Percentiles rank a stretch among this genome's conserved stretches.
Evolutionary conservation across 2,888 invertebrate genomes (phyloP).

Genomic region (Caenorhabditis plicata): DNA sequence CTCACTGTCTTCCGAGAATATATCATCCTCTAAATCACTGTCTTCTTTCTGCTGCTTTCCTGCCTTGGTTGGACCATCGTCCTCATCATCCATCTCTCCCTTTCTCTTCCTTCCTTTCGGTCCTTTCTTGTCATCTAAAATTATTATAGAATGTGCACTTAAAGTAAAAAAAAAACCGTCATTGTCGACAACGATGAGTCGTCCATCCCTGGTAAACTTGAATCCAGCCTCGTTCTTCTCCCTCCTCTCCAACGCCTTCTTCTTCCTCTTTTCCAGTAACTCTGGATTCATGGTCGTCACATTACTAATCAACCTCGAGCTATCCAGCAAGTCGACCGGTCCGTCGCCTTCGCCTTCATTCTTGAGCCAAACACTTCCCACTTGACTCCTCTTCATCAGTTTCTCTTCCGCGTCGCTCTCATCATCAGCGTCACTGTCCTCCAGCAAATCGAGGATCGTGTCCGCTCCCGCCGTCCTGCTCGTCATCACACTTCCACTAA

Average conservation of each 20-base stretch:
- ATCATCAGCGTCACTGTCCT: conserved; percentile 52
- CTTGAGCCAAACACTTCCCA: conserved; percentile 50
- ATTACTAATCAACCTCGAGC: conserved; percentile 44
- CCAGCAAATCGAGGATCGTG: conserved; percentile 57
- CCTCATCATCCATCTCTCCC: conserved; percentile 41
- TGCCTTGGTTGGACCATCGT: conserved; percentile 15
- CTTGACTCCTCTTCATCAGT: conserved; percentile 34
- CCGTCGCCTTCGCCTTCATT: conserved; percentile 49
- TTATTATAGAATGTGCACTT: neutral
- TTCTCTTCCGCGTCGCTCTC: conserved; percentile 43
- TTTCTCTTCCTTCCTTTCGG: conserved; percentile 33
- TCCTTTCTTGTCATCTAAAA: conserved; percentile 17
- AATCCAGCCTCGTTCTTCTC: conserved; percentile 47
- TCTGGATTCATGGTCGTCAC: conserved; percentile 48
- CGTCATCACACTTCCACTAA: conserved; percentile 38
- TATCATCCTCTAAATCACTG: conserved; percentile 39
- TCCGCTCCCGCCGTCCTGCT: conserved; percentile 57
- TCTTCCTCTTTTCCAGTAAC: conserved; percentile 28
- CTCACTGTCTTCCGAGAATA: conserved; percentile 26
- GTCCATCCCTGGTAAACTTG: conserved; percentile 51
- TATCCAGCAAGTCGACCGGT: conserved; percentile 53
- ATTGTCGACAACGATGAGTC: conserved; percentile 46
- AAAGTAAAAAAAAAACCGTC: too few species aligned
- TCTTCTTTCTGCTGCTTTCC: conserved; percentile 37
- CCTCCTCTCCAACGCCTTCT: conserved; percentile 33